These are phyloP conservation scores for Mola mola DNA, from an alignment of 2,113 vertebrate species.

Conservation along the genomic window DNA sequence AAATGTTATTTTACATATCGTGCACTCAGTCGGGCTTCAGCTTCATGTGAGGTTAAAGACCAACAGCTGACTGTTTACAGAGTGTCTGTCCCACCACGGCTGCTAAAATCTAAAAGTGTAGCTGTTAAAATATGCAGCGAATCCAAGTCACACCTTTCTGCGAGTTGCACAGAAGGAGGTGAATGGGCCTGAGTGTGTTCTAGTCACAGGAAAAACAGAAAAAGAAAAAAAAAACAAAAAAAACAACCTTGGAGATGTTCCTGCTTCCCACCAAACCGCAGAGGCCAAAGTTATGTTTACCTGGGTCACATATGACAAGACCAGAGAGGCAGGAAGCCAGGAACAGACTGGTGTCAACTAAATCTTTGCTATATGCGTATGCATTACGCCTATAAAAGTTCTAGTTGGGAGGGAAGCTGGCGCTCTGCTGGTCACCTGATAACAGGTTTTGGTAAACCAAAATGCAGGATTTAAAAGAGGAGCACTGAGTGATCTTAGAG, in stretches of 20 bases:
- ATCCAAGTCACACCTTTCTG: slow-evolving; percentile 67
- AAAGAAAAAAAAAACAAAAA: slow-evolving; percentile 13
- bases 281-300: slow-evolving; percentile 76
- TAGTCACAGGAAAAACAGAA: slow-evolving; percentile 67
- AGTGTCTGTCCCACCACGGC: slow-evolving; percentile 13
- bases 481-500: not conserved
- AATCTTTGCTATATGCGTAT: slow-evolving; percentile 23
- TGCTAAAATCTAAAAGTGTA: slow-evolving; percentile 28
- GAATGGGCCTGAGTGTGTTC: slow-evolving; percentile 69
- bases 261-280: slow-evolving; percentile 62
- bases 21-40: slow-evolving; percentile 8
- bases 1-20: slow-evolving; percentile 14
- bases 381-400: slow-evolving; percentile 30
- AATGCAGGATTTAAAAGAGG: too few species aligned
- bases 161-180: slow-evolving; percentile 71
- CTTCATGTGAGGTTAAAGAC: slow-evolving; percentile 38
- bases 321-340: slow-evolving; percentile 12
- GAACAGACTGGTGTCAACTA: slow-evolving; percentile 48
- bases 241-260: slow-evolving; percentile 69
- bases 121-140: slow-evolving; percentile 47
- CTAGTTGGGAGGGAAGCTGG: slow-evolving; percentile 58
- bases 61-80: slow-evolving; percentile 46
- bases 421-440: too few species aligned
- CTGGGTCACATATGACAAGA: slow-evolving; percentile 56
- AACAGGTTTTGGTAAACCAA: too few species aligned